Percentiles rank a stretch among this genome's conserved stretches.
phyloP scores from a whole-genome alignment of 2,888 invertebrate species.

The Margaritifera margaritifera region DNA sequence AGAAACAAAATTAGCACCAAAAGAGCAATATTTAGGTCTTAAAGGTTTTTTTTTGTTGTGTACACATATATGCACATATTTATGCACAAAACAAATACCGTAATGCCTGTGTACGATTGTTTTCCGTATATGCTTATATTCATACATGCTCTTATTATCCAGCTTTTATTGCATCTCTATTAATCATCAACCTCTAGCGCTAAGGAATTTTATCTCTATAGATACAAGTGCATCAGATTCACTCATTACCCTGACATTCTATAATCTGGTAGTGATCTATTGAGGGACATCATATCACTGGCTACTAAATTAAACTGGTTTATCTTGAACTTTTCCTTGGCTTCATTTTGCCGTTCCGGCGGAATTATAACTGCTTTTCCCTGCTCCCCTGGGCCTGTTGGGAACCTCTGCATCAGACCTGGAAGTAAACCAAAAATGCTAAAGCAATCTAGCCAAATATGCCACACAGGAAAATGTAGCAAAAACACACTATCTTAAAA shows the following conservation, averaged over 20 bases:
- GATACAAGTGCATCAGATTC: too few species aligned
- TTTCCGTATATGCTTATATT: too few species aligned
- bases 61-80: too few species aligned
- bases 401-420: constrained; percentile 51
- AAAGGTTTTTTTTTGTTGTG: too few species aligned
- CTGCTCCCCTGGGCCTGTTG: constrained; percentile 89
- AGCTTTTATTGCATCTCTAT: too few species aligned
- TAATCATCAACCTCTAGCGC: too few species aligned
- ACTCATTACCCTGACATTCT: constrained; percentile 84
- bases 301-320: constrained; percentile 99
- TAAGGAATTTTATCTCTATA: too few species aligned
- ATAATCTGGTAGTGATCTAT: constrained; percentile 95
- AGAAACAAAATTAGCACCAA: too few species aligned
- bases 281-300: constrained; percentile 97
- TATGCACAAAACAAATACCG: too few species aligned
- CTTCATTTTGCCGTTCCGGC: constrained; percentile 86
- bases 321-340: constrained; percentile 96
- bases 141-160: too few species aligned
- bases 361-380: constrained; percentile 93
- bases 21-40: too few species aligned
- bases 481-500: neutral
- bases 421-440: constrained; percentile 13
- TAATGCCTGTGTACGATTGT: too few species aligned
- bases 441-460: constrained; percentile 9
- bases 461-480: constrained; percentile 7